Evolutionary conservation across 1,140 invertebrate species (phyloP).

Genomic region (Apis dorsata): DNA sequence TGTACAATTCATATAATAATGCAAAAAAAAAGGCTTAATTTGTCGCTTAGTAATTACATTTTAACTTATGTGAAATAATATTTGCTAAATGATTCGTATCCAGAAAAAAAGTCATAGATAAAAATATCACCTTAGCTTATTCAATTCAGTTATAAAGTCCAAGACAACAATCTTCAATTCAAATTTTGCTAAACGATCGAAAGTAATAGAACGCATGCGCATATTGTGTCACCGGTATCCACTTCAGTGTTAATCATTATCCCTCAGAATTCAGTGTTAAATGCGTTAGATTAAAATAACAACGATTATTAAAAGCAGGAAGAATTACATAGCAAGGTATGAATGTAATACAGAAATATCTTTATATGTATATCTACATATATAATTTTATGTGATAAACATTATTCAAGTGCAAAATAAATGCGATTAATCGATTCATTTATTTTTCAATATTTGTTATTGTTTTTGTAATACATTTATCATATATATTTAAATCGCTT

Average conservation of each 20-base stretch:
- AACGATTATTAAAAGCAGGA: neutral
- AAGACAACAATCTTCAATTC: neutral
- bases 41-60: neutral
- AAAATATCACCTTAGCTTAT: conserved; percentile 14
- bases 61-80: neutral
- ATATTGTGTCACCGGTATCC: conserved; percentile 16
- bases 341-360: neutral
- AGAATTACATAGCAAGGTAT: neutral
- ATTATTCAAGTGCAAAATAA: neutral
- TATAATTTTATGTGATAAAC: neutral
- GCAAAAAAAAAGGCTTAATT: neutral
- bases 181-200: neutral
- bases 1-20: conserved; percentile 2
- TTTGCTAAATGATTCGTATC: neutral
- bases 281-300: neutral
- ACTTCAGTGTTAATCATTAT: conserved; percentile 21
- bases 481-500: neutral
- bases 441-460: conserved; percentile 3
- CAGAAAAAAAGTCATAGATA: neutral
- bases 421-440: neutral
- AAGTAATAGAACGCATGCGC: conserved; percentile 41
- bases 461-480: neutral
- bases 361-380: neutral
- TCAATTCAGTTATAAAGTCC: neutral
- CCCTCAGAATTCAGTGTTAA: neutral